Evolutionary conservation across 2,797 vertebrate genomes (phyloP).

Genomic region (Peromyscus aztecus): DNA sequence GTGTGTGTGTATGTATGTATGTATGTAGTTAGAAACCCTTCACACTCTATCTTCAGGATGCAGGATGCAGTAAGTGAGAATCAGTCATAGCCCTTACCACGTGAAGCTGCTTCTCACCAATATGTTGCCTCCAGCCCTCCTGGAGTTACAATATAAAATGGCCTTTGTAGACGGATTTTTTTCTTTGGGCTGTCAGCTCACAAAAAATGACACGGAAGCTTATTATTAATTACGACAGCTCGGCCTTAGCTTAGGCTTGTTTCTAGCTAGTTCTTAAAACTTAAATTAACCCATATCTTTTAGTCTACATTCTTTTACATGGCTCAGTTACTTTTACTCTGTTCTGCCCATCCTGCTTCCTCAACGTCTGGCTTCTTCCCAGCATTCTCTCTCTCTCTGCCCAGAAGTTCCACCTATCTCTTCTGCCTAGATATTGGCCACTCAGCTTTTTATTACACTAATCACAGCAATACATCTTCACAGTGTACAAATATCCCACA

Average conservation of each 20-base stretch:
- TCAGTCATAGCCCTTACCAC: not conserved
- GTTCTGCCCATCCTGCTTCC: not conserved
- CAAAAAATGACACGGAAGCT: rapidly evolving
- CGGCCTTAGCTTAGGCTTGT: not conserved
- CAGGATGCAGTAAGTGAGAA: not conserved
- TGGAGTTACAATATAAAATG: not conserved
- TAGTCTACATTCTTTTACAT: not conserved
- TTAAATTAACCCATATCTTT: not conserved
- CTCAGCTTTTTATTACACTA: too few species aligned
- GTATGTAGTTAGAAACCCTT: not conserved
- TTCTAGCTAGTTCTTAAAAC: not conserved
- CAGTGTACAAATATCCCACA: too few species aligned
- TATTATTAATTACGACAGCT: not conserved
- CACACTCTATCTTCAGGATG: not conserved
- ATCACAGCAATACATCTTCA: too few species aligned
- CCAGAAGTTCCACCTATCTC: too few species aligned
- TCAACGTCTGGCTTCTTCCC: not conserved
- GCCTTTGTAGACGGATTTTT: not conserved
- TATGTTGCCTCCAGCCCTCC: not conserved
- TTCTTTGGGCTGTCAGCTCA: not conserved
- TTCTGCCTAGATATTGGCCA: too few species aligned
- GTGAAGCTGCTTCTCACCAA: too few species aligned
- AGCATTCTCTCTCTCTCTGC: not conserved
- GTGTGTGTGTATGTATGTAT: not conserved
- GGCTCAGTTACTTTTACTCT: not conserved